Conservation (phyloP, 1,140 invertebrate species). For the Formica exsecta region DNA sequence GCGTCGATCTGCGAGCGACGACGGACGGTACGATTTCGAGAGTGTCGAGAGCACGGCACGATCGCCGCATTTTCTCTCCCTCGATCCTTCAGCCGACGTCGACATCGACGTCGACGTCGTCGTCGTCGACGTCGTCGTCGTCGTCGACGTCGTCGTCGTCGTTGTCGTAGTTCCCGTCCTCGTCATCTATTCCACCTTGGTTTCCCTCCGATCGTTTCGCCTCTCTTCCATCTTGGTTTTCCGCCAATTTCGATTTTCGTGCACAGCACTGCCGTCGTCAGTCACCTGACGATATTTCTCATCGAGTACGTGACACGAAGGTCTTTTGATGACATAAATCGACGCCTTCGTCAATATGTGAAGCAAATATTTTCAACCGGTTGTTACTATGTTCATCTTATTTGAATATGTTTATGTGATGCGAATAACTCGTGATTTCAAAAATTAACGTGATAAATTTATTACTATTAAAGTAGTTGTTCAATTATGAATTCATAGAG, state of each 20-base stretch:
- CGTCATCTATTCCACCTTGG: conserved; percentile 56
- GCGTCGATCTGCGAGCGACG: conserved; percentile 45
- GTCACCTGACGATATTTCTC: conserved; percentile 58
- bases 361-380: conserved; percentile 51
- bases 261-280: conserved; percentile 30
- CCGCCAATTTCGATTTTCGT: conserved; percentile 55
- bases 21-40: conserved; percentile 59
- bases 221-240: conserved; percentile 58
- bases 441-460: not conserved
- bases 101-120: conserved; percentile 31
- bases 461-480: not conserved
- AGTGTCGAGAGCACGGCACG: conserved; percentile 43
- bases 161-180: conserved; percentile 17
- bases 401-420: conserved; percentile 19
- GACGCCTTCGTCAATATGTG: conserved; percentile 34
- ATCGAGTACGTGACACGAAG: conserved; percentile 51
- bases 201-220: conserved; percentile 45
- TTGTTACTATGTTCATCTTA: conserved; percentile 38
- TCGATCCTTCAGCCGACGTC: conserved; percentile 35
- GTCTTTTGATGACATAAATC: conserved; percentile 55
- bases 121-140: too few relatives aligned
- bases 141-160: conserved; percentile 14
- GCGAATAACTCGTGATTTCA: conserved; percentile 6
- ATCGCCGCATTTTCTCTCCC: conserved; percentile 56
- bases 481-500: not conserved